These are phyloP conservation scores for Myotis lucifugus DNA, from an alignment of 2,113 vertebrate species.

Conservation along the genomic window DNA sequence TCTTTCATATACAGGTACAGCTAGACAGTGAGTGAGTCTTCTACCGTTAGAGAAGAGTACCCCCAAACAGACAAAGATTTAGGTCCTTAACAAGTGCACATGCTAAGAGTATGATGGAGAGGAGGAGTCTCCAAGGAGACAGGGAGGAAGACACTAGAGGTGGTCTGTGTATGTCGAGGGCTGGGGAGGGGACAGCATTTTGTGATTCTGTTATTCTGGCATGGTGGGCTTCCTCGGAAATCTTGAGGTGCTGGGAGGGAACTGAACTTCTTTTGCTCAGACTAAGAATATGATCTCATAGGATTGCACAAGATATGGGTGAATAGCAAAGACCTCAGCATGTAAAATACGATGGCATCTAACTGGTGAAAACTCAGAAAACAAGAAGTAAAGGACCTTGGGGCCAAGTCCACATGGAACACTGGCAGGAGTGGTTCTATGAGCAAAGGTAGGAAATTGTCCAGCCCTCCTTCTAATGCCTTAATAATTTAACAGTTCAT, in stretches of 20 bases:
- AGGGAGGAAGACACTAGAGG: neutral
- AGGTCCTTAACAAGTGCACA: neutral
- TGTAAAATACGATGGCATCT: neutral
- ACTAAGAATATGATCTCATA: too few relatives aligned
- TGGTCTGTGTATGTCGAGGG: neutral
- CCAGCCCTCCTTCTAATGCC: too few relatives aligned
- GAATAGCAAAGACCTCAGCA: neutral
- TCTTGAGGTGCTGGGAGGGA: neutral
- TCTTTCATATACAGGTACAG: neutral
- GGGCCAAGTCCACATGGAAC: accelerated
- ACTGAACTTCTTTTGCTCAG: neutral
- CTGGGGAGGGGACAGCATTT: accelerated
- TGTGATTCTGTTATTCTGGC: neutral
- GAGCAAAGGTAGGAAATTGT: neutral
- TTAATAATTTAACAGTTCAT: neutral
- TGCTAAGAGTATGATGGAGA: neutral
- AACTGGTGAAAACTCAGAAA: neutral
- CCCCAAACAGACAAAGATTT: neutral
- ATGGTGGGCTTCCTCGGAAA: neutral
- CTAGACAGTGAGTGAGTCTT: neutral
- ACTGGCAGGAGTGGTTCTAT: neutral
- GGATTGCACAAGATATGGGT: accelerated
- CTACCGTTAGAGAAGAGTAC: neutral
- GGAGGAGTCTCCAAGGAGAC: neutral
- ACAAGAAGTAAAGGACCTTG: neutral